phyloP scores from a whole-genome alignment of 2,113 vertebrate species.

The Podilymbus podiceps region DNA sequence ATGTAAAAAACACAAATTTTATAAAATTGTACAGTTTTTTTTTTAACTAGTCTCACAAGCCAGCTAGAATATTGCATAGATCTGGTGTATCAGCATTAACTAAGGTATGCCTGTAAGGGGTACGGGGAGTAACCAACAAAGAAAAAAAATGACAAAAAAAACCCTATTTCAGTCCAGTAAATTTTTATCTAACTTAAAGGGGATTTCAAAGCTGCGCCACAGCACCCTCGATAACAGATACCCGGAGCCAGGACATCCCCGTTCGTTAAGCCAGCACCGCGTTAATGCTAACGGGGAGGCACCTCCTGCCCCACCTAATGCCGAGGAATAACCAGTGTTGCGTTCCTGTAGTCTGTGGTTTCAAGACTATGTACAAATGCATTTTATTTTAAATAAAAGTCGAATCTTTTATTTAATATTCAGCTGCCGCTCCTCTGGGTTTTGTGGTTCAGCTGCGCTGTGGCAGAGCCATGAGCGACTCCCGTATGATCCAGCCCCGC shows the following conservation, averaged over 20 bases:
- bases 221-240: background rate
- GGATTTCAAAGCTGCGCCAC: constrained; percentile 60
- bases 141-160: background rate
- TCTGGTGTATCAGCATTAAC: constrained; percentile 68
- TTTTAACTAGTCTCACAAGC: constrained; percentile 74
- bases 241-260: background rate
- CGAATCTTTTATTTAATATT: constrained; percentile 79
- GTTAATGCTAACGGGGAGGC: constrained; percentile 25
- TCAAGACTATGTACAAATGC: constrained; percentile 79
- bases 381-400: constrained; percentile 88
- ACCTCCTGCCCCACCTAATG: background rate
- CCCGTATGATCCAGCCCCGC: fast-evolving
- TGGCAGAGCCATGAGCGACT: background rate
- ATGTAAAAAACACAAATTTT: constrained; percentile 99
- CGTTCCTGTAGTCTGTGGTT: constrained; percentile 45
- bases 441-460: background rate
- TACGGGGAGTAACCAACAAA: constrained; percentile 28
- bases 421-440: background rate
- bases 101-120: constrained; percentile 56
- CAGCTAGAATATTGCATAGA: constrained; percentile 67
- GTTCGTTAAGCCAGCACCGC: background rate
- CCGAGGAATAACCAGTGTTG: constrained; percentile 57
- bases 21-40: constrained; percentile 97
- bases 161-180: background rate
- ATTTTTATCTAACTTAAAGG: constrained; percentile 64